Evolutionary conservation across 2,888 invertebrate species (phyloP), one percentile per base, ranked within the genome.

Genomic region (Tuta absoluta): DNA sequence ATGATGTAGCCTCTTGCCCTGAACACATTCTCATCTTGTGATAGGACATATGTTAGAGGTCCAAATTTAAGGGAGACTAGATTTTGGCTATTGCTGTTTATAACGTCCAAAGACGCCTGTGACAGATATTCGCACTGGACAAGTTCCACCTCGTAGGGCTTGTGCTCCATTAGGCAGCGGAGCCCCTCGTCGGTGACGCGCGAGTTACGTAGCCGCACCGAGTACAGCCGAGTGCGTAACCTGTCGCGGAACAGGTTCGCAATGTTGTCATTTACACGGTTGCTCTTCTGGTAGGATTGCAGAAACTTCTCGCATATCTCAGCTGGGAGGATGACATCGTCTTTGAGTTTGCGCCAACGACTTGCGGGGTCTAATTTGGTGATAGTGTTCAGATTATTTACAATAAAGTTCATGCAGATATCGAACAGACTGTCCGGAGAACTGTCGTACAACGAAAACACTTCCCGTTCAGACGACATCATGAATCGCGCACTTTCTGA

Each of bases 291-390:
- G 68, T 93, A 93, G 45, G 91, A 85, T 65, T 93, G 87, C 14
- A 96, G 84, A 65, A 96, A 86, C 73, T 92, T 93, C 77, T 96
- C 95, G 76, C 95, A 95, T 71, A 96, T 93, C 81, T 95, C 95
- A 62, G 93, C 92, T 0, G 96, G 96, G 37, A 96, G 81, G 59
- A 93, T 90, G 63, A 95, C 84, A 64, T 94, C 94, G 66, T 94
- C 92, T 69, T 89, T 91, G 11, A 96, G 82, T 71, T 85, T 87
- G 61, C 85, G 81, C 78, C 91, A 90, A 69, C 92, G 88, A 64
- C 80, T 87, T 49, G 74, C 72, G 12, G 86, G 84, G 72, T 93
- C 92, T 65, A 84, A 77, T 67, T 84, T 87, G 70, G 94, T 93
- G 71, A 95, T 93, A 37, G 92, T 93, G 71, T 93, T 92, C 66